Evolutionary conservation across 2,888 invertebrate species (phyloP), one percentile per base, ranked within the genome.

Genomic region (Drosophila tripunctata): DNA sequence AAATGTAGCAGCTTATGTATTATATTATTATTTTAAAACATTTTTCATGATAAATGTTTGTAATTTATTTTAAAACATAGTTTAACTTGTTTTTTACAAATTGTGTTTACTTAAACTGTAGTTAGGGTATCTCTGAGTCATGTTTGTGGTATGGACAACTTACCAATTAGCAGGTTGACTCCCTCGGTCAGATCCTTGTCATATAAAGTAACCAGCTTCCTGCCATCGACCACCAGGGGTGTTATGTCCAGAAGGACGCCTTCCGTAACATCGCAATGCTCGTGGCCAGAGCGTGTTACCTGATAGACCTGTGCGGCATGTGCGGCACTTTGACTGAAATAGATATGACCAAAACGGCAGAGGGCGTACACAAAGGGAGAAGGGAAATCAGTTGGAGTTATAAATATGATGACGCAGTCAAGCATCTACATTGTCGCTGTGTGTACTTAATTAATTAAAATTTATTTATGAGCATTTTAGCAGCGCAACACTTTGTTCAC

Each of bases 181-280:
- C 95, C 95, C 89, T 95, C 95, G 45, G 94, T 94, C 67, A 95
- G 93, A 90, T 95, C 95, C 91, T 95, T 95, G 90, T 95, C 95
- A 88, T 94, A 94, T 22, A 95, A 92, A 4, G 95, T 94, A 89
- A 95, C 94, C 72, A 95, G 92, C 84, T 94, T 94, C 78, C 92
- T 92, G 41, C 94, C 94, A 81, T 93, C 93, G 75, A 95, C 94
- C 81, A 94, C 93, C 66, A 95, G 92, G 8, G 94, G 94, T 45
- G 94, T 94, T 78, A 95, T 94, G 90, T 95, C 95, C 62, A 95
- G 91, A 8, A 94, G 91, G 89, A 94, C 94, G 48, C 95, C 95
- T 78, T 94, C 95, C 10, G 94, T 94, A 70, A 94, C 93, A 89
- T 95, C 95, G 89, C 95, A 95, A 87, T 94, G 94, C 87, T 94